Base-by-base conservation (phyloP, 1,140 invertebrate genomes). In the Leptopilina boulardi region DNA sequence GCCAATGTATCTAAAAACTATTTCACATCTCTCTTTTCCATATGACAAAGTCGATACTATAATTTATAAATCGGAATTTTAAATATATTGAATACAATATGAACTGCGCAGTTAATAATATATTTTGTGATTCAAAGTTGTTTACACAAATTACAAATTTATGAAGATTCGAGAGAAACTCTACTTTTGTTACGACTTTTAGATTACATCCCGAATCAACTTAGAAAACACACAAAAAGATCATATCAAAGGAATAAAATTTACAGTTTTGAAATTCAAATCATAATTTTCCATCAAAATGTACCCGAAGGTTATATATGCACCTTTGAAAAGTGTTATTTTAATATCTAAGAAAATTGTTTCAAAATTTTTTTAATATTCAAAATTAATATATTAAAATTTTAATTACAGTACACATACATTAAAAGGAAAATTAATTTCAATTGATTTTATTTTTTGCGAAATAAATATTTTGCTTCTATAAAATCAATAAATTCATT, bases 211-310 rank as follows among this genome's bases (percentile, higher is more conserved):
- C 9, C 19, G 54, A 23, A 59, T 13, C 23, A 59, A 13, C 21
- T 59, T 11, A 59, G 54, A 59, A 19, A 19, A 59, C 19, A 11
- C 47, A 18, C n/a, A 66, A 26, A 15, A 26, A 66, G 56, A 79
- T 76, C 44, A 21, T 34, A 79, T 79, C 71, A n/a, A 73, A 18
- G 6, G 38, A 59, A 77, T 77, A 73, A 70, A 73, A 38, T 66
- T 56, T 44, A 26, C 56, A 13, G 30, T 75, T 75, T 75, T 75
- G 56, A 75, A 30, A 66, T 75, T 75, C 54, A 75, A 75, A 75
- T 75, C 42, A 44, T 75, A 23, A 74, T 74, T 30, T 54, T 11
- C 47, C 26, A 74, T 54, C 21, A 66, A 66, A 3, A 66, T 66
- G 23, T 66, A 9, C 56, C 23, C 54, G 9, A 42, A 56, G 10